phyloP scores from a whole-genome alignment of 2,113 vertebrate genomes.

The Raja brachyura region DNA sequence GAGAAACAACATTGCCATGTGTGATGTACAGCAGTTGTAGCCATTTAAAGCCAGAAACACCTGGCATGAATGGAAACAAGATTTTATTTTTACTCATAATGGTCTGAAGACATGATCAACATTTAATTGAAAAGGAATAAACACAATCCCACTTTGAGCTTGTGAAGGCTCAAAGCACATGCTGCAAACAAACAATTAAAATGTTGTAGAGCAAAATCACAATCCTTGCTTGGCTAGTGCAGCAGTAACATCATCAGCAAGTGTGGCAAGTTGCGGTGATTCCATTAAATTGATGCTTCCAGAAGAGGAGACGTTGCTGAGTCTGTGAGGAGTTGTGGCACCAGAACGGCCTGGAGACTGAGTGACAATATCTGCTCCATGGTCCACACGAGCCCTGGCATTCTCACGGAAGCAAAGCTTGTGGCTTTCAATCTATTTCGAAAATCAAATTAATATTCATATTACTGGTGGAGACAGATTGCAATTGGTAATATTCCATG shows the following conservation, averaged over 20 bases:
- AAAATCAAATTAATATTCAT: constrained; percentile 39
- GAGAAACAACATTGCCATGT: constrained; percentile 64
- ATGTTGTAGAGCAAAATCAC: constrained; percentile 64
- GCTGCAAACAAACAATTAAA: constrained; percentile 25
- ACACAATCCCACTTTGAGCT: constrained; percentile 64
- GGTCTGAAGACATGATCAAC: constrained; percentile 60
- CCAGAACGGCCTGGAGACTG: constrained; percentile 80
- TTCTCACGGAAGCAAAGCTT: constrained; percentile 82
- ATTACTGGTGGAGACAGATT: background rate
- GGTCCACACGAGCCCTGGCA: constrained; percentile 85
- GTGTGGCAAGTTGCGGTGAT: constrained; percentile 86
- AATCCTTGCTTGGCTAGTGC: constrained; percentile 97
- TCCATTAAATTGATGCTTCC: constrained; percentile 94
- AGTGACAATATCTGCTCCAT: constrained; percentile 82
- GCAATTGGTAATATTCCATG: background rate
- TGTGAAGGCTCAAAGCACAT: constrained; percentile 47
- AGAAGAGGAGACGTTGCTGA: constrained; percentile 90
- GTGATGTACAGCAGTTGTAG: constrained; percentile 57
- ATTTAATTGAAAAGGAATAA: constrained; percentile 58
- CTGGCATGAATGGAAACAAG: constrained; percentile 61
- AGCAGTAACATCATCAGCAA: constrained; percentile 92
- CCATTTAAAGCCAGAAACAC: constrained; percentile 53
- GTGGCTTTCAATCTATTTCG: constrained; percentile 87
- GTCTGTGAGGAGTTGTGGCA: constrained; percentile 74
- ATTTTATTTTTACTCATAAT: constrained; percentile 57